Evolutionary conservation across 1,140 invertebrate genomes (phyloP).

Genomic region (Apis dorsata): DNA sequence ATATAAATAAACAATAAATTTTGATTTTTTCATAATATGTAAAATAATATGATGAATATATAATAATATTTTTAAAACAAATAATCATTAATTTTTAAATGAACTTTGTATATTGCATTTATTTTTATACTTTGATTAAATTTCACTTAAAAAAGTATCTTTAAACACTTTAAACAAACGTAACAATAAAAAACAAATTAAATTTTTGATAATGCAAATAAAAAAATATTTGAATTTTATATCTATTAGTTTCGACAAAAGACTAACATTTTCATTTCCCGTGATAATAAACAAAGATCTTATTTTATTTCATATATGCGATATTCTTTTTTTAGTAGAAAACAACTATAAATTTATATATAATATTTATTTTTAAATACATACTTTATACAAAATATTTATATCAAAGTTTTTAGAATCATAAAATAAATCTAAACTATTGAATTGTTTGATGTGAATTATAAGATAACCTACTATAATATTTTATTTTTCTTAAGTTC

Average conservation of each 20-base stretch:
- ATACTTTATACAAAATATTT: not conserved
- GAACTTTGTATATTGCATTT: not conserved
- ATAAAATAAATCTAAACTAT: not conserved
- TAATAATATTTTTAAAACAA: not conserved
- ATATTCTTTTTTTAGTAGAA: not conserved
- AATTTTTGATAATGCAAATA: conserved; percentile 20
- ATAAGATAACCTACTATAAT: not conserved
- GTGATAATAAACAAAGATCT: conserved; percentile 41
- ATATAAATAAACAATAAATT: not conserved
- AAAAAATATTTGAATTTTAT: conserved; percentile 49
- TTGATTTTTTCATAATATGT: not conserved
- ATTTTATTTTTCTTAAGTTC: not conserved
- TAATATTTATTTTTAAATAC: not conserved
- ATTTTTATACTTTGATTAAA: not conserved
- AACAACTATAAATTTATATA: not conserved
- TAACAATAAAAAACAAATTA: not conserved
- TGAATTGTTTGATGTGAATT: not conserved
- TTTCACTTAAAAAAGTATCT: not conserved
- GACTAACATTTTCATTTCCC: conserved; percentile 16
- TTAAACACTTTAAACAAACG: not conserved
- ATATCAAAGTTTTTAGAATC: not conserved
- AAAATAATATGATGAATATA: not conserved
- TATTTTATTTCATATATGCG: not conserved
- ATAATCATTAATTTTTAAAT: not conserved
- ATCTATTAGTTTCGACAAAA: conserved; percentile 18